Base-by-base conservation (phyloP, 2,888 invertebrate species). In the Cataglyphis livida region DNA sequence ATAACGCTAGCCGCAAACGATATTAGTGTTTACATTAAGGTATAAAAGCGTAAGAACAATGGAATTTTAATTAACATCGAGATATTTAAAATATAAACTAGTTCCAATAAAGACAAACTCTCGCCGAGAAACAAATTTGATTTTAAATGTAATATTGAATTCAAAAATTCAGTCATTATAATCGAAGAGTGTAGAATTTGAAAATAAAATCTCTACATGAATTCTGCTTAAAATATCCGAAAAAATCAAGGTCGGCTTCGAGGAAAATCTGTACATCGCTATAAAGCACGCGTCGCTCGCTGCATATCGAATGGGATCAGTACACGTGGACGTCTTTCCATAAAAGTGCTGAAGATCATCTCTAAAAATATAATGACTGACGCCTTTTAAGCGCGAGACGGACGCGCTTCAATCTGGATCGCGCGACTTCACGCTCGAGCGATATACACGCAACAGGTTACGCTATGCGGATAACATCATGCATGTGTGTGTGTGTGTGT, bases 331-430 rank as follows among this genome's bases (percentile, higher is more conserved):
- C 70, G 82, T 74, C 86, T 81, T 85, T 85, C 84, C 86, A 88
- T 87, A 88, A 89, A 90, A 90, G 84, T 86, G 78, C 82, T 84
- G 85, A 84, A 71, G 86, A 88, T 91, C 90, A 91, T 91, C 84
- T 89, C 90, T 90, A 91, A 91, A 91, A 90, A 91, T 91, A 91
- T 87, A 90, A 90, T 87, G 84, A 89, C 84, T 70, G 87, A 83
- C 85, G 83, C 71, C 68, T 84, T 83, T 74, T 73, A 73, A 78
- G 38, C 83, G 83, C 73, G 81, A 59, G 76, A 84, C 44, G 48
- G 48, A 48, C 74, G 65, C 38, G 71, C 81, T 76, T 84, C 83
- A 61, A 88, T 88, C 83, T 82, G 81, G 78, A 85, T 85, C 86
- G 82, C 32, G 73, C 61, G 82, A 79, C 83, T 70, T 51, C 54